Evolutionary conservation across 35 echinoderm and acorn worm genomes (phyloP).

Genomic region (Ophioderma brevispina): DNA sequence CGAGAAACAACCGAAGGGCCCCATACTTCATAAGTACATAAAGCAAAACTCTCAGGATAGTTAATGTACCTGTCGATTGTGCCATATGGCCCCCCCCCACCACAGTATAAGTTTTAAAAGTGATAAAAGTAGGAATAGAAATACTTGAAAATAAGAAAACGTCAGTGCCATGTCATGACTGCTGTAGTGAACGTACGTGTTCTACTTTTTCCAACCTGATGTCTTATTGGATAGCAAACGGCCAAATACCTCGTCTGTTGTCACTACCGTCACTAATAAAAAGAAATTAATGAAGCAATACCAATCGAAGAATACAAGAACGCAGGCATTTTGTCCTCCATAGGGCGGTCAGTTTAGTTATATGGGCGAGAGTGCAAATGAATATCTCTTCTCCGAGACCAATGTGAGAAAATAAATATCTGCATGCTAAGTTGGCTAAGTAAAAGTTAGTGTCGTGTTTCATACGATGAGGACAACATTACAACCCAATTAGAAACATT

Average conservation of each 20-base stretch:
- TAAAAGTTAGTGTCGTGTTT: constrained; percentile 59
- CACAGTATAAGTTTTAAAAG: constrained; percentile 15
- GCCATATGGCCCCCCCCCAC: not conserved
- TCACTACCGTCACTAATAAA: constrained; percentile 48
- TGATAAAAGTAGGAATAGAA: too few species aligned
- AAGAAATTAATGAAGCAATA: constrained; percentile 40
- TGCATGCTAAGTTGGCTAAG: constrained; percentile 48
- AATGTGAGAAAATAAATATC: constrained; percentile 36
- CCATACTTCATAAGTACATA: constrained; percentile 6
- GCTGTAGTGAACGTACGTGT: constrained; percentile 2
- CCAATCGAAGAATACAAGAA: constrained; percentile 21
- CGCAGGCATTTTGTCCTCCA: constrained; percentile 31
- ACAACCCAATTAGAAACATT: constrained; percentile 38
- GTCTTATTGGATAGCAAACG: constrained; percentile 55
- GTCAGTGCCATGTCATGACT: constrained; percentile 16
- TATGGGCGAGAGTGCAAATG: constrained; percentile 36
- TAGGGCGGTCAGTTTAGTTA: constrained; percentile 22
- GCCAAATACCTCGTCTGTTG: constrained; percentile 61
- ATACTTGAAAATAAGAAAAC: too few species aligned
- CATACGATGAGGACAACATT: constrained; percentile 33
- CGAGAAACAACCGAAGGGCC: not conserved
- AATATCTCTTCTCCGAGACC: constrained; percentile 36
- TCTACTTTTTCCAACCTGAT: constrained; percentile 8
- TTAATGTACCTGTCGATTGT: too few species aligned
- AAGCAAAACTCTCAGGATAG: not conserved